phyloP scores from a whole-genome alignment of 2,113 vertebrate species.

The Microtus richardsoni region DNA sequence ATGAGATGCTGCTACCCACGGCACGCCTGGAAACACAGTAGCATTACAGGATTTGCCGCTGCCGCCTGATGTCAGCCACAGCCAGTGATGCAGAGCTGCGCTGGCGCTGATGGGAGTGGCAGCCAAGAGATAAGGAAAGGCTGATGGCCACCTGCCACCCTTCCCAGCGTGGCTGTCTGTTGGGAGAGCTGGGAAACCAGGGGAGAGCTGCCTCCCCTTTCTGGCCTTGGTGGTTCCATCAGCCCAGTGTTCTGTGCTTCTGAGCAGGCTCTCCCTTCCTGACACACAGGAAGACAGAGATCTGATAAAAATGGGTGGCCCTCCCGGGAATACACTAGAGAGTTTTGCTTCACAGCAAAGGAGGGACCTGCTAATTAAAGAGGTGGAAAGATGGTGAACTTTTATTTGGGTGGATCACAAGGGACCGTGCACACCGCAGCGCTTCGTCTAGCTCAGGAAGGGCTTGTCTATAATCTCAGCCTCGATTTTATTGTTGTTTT shows the following conservation, averaged over 20 bases:
- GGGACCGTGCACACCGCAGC: not conserved
- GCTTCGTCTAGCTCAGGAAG: not conserved
- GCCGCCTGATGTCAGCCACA: not conserved
- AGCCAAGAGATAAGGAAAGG: not conserved
- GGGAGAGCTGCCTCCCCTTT: not conserved
- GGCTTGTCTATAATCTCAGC: not conserved
- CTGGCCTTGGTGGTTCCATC: not conserved
- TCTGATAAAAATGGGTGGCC: constrained; percentile 57
- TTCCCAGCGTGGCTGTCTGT: not conserved
- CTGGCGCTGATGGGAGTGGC: not conserved
- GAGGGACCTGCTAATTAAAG: constrained; percentile 49
- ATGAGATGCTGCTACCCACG: not conserved
- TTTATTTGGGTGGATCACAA: constrained; percentile 37
- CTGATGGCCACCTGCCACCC: not conserved
- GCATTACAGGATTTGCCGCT: not conserved
- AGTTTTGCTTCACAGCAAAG: constrained; percentile 15
- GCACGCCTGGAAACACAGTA: not conserved
- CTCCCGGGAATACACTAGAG: constrained; percentile 34
- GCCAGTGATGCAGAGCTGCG: not conserved
- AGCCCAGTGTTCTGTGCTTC: not conserved
- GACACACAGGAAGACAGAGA: constrained; percentile 45
- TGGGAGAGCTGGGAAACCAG: not conserved
- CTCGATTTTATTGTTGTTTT: constrained; percentile 10
- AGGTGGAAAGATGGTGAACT: not conserved
- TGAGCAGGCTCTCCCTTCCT: constrained; percentile 45